These are phyloP conservation scores for Atethmia centrago DNA, from an alignment of 2,888 invertebrate species.

Conservation along the genomic window DNA sequence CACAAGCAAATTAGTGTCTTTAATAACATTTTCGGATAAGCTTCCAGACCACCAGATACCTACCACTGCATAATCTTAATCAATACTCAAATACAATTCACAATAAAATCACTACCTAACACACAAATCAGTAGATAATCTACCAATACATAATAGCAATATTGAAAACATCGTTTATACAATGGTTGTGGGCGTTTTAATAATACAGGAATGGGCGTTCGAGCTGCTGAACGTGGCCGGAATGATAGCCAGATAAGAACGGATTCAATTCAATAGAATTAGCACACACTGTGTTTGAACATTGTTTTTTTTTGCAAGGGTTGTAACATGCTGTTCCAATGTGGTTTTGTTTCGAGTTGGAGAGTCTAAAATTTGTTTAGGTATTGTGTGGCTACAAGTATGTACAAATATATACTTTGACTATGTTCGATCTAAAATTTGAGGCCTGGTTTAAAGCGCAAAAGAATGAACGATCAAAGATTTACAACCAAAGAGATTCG, in stretches of 20 bases:
- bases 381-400: background rate
- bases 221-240: conserved; percentile 59
- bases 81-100: conserved; percentile 6
- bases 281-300: conserved; percentile 21
- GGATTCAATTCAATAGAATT: conserved; percentile 50
- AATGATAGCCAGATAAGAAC: conserved; percentile 41
- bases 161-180: conserved; percentile 57
- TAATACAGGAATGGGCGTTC: conserved; percentile 53
- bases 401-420: too few relatives aligned
- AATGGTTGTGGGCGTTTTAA: conserved; percentile 61
- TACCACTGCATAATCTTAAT: background rate
- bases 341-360: background rate
- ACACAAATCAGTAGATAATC: conserved; percentile 52
- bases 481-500: background rate
- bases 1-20: background rate
- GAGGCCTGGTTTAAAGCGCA: background rate
- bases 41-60: background rate
- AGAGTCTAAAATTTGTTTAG: background rate
- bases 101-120: conserved; percentile 38
- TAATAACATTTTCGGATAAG: background rate
- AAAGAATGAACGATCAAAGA: background rate
- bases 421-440: background rate
- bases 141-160: conserved; percentile 58
- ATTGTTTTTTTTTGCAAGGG: conserved; percentile 35
- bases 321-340: conserved; percentile 20